Evolutionary conservation across 2,888 invertebrate genomes (phyloP), one percentile per base, ranked within the genome.

Genomic region (Unio delphinus): DNA sequence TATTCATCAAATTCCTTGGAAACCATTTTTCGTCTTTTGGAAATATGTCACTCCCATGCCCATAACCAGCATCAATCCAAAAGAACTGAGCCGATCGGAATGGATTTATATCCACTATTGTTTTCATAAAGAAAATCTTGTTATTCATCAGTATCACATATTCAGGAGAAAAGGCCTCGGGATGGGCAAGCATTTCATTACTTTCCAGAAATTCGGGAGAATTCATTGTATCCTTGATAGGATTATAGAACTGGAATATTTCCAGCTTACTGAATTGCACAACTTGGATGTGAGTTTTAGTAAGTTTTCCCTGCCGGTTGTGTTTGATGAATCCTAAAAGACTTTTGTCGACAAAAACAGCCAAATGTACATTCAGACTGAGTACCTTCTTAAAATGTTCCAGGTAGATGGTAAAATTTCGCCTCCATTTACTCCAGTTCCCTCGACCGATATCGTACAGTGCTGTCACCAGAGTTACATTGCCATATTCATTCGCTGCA

Each of bases 101-200:
- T 2, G 84, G 84, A 75, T 89, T 86, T 55, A 78, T 77, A 26
- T 74, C 65, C 8, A 83, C 82, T 30, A 84, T 85, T 67, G 86
- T 83, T 63, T 84, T 74, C 62, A 89, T 68, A 72, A 90, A 81
- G 59, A 85, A 81, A 8, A 86, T 77, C 80, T 90, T 89, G 61
- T 88, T 89, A 78, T 88, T 89, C 80, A 89, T 86, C 17, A 89
- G 74, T n/a, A 90, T 80, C 66, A 89, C 83, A 76, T 89, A 90
- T 23, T 89, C 87, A 6, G 86, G 78, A 56, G 86, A 87, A 69
- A 85, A 84, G 0, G 87, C 85, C 69, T 89, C 89, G 0, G 89
- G 89, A 75, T 89, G 88, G n/a, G 77, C 72, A 57, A 80, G 56
- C 64, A 81, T 73, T 26, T 70, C 45, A 58, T 83, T 79, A 23